Evolutionary conservation across 2,113 vertebrate genomes (phyloP).

Genomic region (Mobula hypostoma): DNA sequence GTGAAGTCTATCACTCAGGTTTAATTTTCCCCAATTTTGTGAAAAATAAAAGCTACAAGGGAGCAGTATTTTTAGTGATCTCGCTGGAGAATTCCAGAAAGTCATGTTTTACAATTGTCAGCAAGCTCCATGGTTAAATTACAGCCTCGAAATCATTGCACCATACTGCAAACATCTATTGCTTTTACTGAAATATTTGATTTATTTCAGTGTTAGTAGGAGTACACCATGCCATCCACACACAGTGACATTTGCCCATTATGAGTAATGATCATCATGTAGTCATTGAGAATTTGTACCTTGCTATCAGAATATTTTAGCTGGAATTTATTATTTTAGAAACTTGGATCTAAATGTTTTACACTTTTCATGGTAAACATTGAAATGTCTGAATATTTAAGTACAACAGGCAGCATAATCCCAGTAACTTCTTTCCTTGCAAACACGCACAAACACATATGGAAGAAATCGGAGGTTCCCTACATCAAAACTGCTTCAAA

Average conservation of each 20-base stretch:
- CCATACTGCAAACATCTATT: background rate
- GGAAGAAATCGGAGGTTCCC: too few relatives aligned
- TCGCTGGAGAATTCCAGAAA: background rate
- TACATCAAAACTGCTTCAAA: background rate
- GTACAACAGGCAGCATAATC: too few relatives aligned
- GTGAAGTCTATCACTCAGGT: background rate
- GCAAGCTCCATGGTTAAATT: background rate
- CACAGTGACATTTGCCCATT: background rate
- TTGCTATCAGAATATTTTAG: background rate
- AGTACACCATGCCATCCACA: background rate
- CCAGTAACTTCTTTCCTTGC: too few relatives aligned
- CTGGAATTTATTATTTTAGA: slow-evolving; percentile 11
- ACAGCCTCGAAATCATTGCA: background rate
- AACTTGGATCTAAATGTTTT: background rate
- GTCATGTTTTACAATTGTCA: background rate
- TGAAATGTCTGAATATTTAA: background rate
- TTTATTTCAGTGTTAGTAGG: background rate
- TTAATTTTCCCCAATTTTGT: background rate
- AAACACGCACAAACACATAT: too few relatives aligned
- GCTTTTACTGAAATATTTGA: background rate
- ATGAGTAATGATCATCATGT: background rate
- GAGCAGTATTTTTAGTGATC: background rate
- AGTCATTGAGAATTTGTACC: background rate
- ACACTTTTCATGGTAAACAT: background rate
- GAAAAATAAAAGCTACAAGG: background rate